phyloP scores from a whole-genome alignment of 2,113 vertebrate species.

The Marmota monax region DNA sequence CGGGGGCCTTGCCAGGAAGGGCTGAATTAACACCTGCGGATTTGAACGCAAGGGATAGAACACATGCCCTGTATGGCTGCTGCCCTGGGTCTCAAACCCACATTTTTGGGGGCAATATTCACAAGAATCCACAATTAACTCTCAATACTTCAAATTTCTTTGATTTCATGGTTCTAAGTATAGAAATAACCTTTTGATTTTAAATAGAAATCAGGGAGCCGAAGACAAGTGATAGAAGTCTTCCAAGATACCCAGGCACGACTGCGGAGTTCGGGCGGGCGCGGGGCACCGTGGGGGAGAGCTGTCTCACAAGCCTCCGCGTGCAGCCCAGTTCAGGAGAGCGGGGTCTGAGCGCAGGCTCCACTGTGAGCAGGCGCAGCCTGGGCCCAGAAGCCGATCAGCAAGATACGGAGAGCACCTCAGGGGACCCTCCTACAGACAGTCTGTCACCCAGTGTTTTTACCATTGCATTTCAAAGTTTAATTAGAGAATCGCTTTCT shows the following conservation, averaged over 20 bases:
- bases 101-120: not conserved
- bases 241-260: not conserved
- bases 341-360: not conserved
- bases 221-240: not conserved
- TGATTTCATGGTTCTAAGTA: conserved; percentile 36
- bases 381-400: conserved; percentile 78
- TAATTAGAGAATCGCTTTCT: conserved; percentile 83
- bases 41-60: rapidly evolving
- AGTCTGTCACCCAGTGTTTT: conserved; percentile 85
- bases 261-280: conserved; percentile 5
- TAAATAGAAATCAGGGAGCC: conserved; percentile 20
- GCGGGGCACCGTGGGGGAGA: not conserved
- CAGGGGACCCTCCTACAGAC: conserved; percentile 85
- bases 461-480: conserved; percentile 84
- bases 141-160: not conserved
- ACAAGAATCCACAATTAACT: not conserved
- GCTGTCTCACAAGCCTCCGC: conserved; percentile 16
- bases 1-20: not conserved
- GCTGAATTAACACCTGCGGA: rapidly evolving
- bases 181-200: conserved; percentile 58
- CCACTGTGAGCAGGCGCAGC: conserved; percentile 50
- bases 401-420: conserved; percentile 78
- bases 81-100: not conserved
- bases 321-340: conserved; percentile 42
- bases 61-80: rapidly evolving